A percentile compares a stretch with the other conserved stretches of the same genome.
phyloP scores from a whole-genome alignment of 1,140 invertebrate genomes.

The Littorina saxatilis region DNA sequence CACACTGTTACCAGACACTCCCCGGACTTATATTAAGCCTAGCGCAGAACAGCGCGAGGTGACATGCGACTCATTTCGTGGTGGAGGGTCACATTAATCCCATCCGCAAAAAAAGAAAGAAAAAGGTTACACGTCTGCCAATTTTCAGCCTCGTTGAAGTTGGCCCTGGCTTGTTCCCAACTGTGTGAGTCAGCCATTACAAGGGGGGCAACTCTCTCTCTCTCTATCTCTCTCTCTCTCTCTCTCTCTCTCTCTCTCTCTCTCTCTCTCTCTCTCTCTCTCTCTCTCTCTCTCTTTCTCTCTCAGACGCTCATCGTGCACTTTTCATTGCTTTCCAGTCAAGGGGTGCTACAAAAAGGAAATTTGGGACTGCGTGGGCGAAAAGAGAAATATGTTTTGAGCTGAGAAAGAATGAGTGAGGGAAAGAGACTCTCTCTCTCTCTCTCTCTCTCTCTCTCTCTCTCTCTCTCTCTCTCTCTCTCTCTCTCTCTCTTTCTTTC shows the following conservation, averaged over 20 bases:
- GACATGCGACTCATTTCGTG: too few relatives aligned
- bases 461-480: neutral
- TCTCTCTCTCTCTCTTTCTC: constrained; percentile 1
- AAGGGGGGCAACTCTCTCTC: neutral
- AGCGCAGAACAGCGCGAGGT: too few relatives aligned
- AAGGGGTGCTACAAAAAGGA: neutral
- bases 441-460: neutral
- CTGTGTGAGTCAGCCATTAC: neutral
- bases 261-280: neutral
- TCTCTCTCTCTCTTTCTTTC: constrained; percentile 21
- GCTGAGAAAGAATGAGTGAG: too few relatives aligned
- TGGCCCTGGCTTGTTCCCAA: too few relatives aligned
- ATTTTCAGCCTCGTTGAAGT: neutral
- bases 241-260: neutral
- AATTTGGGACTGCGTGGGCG: neutral
- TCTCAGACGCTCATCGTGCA: neutral
- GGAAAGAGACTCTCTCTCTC: constrained; percentile 15
- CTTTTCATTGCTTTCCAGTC: neutral
- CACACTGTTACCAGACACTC: too few relatives aligned
- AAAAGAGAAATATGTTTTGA: too few relatives aligned
- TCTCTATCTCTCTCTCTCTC: too few relatives aligned
- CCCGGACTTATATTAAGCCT: too few relatives aligned
- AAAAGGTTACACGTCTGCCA: too few relatives aligned
- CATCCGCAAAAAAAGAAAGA: neutral
- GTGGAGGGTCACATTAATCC: too few relatives aligned